Evolutionary conservation across 2,797 vertebrate species (phyloP).

Genomic region (Cynodonichthys magdalenae): DNA sequence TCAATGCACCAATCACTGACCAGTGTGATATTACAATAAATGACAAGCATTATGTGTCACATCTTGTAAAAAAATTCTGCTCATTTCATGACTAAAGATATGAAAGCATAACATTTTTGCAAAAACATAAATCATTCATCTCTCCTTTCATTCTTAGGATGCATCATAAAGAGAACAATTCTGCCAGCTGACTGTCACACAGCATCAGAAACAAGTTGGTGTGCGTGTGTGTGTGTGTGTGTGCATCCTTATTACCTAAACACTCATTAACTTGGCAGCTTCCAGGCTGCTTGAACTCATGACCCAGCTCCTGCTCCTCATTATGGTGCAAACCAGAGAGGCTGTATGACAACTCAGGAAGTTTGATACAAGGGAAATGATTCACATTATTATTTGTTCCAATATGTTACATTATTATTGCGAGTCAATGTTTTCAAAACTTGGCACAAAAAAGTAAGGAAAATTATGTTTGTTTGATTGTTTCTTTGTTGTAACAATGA

Average conservation of each 20-base stretch:
- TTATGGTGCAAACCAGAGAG: slow-evolving; percentile 39
- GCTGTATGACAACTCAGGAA: slow-evolving; percentile 22
- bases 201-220: slow-evolving; percentile 42
- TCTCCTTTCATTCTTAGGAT: slow-evolving; percentile 8
- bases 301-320: slow-evolving; percentile 56
- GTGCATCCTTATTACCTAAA: slow-evolving; percentile 58
- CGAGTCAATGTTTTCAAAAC: neutral
- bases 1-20: slow-evolving; percentile 45
- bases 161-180: slow-evolving; percentile 46
- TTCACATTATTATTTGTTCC: slow-evolving; percentile 33
- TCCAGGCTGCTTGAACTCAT: slow-evolving; percentile 50
- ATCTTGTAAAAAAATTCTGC: neutral
- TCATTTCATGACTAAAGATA: slow-evolving; percentile 11
- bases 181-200: slow-evolving; percentile 61
- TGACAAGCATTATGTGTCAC: slow-evolving; percentile 20
- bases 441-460: slow-evolving; percentile 31
- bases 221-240: slow-evolving; percentile 42
- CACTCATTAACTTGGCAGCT: slow-evolving; percentile 56
- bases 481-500: too few relatives aligned
- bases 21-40: slow-evolving; percentile 32
- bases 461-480: too few relatives aligned
- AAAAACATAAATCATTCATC: slow-evolving; percentile 10
- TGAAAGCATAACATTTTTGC: slow-evolving; percentile 4
- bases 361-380: slow-evolving; percentile 36
- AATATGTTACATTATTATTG: slow-evolving; percentile 33